Evolutionary conservation across 2,113 vertebrate genomes (phyloP).

Genomic region (Bos javanicus): DNA sequence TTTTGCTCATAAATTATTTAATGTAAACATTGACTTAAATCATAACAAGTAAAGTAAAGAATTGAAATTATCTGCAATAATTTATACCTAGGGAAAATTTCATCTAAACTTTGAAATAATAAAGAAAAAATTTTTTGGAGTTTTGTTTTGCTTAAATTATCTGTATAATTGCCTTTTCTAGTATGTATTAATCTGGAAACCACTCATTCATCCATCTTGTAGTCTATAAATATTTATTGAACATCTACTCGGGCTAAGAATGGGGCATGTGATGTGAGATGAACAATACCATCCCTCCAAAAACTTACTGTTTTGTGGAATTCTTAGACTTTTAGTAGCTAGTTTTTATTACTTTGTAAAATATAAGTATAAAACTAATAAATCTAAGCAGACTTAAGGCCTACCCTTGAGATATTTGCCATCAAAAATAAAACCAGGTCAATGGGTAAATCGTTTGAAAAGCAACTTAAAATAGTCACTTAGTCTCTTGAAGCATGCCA

Average conservation of each 20-base stretch:
- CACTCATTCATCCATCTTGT: not conserved
- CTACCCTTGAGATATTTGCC: not conserved
- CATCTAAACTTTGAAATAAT: not conserved
- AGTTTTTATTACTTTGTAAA: constrained; percentile 40
- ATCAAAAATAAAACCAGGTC: not conserved
- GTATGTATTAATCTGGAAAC: not conserved
- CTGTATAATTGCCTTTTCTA: not conserved
- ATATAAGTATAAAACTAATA: constrained; percentile 16
- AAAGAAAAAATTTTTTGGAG: not conserved
- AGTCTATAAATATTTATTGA: not conserved
- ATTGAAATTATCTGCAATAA: constrained; percentile 13
- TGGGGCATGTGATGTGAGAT: not conserved
- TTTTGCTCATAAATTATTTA: not conserved
- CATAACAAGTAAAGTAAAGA: not conserved
- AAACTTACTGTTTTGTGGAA: not conserved
- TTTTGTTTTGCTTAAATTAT: not conserved
- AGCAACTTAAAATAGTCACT: not conserved
- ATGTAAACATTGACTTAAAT: not conserved
- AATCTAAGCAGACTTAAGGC: constrained; percentile 4
- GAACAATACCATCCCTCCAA: not conserved
- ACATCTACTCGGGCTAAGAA: not conserved
- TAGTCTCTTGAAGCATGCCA: not conserved
- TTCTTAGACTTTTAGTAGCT: not conserved
- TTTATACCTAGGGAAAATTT: not conserved
- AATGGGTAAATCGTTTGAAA: not conserved